These are phyloP conservation scores for Spizella passerina DNA, from an alignment of 2,797 vertebrate species.

Conservation along the genomic window DNA sequence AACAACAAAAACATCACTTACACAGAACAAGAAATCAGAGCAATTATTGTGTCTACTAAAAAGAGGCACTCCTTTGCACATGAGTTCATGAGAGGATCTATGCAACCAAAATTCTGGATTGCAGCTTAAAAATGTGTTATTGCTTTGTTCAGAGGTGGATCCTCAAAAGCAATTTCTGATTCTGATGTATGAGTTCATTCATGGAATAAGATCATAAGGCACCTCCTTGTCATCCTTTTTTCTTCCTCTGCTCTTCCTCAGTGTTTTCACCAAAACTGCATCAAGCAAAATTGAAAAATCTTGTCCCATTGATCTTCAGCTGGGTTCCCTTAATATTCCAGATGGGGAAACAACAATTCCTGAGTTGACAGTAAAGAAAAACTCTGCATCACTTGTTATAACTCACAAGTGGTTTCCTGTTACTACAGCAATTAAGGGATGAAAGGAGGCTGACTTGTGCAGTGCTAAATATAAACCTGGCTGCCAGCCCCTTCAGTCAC, in stretches of 20 bases:
- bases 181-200: background rate
- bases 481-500: background rate
- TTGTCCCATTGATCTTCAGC: background rate
- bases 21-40: background rate
- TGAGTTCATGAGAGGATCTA: background rate
- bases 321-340: background rate
- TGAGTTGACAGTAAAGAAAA: background rate
- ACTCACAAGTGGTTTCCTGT: background rate
- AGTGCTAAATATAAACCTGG: conserved; percentile 47
- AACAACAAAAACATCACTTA: background rate
- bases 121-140: background rate
- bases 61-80: background rate
- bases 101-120: background rate
- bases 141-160: background rate
- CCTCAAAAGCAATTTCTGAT: background rate
- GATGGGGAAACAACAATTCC: background rate
- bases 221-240: background rate
- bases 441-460: conserved; percentile 24
- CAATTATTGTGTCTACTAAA: background rate
- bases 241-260: background rate
- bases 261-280: background rate
- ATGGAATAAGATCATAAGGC: background rate
- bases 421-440: conserved; percentile 18
- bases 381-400: background rate
- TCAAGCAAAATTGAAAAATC: background rate